Percentiles rank a stretch among this genome's conserved stretches.
Evolutionary conservation across 2,888 invertebrate genomes (phyloP).

Genomic region (Sympetrum striolatum): DNA sequence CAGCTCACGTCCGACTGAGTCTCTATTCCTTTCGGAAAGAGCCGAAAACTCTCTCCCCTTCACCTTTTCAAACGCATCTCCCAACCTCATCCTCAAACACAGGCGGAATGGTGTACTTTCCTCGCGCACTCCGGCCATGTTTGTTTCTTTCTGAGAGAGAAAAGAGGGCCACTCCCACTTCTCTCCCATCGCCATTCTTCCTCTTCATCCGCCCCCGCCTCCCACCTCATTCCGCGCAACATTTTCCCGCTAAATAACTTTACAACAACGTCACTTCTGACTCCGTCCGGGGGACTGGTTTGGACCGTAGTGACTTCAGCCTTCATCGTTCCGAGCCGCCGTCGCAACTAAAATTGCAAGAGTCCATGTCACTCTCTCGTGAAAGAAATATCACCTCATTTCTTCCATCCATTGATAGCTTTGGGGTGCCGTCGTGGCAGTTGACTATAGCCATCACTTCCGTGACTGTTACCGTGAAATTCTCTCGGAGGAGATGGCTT

Average conservation of each 20-base stretch:
- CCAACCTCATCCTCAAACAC: background rate
- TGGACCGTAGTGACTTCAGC: too few species aligned
- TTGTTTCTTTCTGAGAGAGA: background rate
- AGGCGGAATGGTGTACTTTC: background rate
- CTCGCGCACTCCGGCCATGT: background rate
- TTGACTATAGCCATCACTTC: too few species aligned
- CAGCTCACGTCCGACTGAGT: background rate
- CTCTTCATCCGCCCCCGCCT: background rate
- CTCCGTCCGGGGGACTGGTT: too few species aligned
- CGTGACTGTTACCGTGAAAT: too few species aligned
- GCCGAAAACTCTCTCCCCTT: background rate
- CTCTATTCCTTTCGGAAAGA: background rate
- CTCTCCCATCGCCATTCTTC: background rate
- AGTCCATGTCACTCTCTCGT: background rate
- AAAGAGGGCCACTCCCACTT: background rate
- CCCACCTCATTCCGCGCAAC: background rate
- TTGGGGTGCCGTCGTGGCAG: too few species aligned
- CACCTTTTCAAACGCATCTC: background rate
- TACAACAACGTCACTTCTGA: too few species aligned
- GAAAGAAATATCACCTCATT: background rate
- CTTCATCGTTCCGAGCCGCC: background rate
- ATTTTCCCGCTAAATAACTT: background rate
- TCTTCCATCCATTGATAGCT: too few species aligned
- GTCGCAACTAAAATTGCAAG: background rate
- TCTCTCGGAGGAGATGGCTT: too few species aligned